phyloP scores from a whole-genome alignment of 2,888 invertebrate species.

The Eudemis profundana region DNA sequence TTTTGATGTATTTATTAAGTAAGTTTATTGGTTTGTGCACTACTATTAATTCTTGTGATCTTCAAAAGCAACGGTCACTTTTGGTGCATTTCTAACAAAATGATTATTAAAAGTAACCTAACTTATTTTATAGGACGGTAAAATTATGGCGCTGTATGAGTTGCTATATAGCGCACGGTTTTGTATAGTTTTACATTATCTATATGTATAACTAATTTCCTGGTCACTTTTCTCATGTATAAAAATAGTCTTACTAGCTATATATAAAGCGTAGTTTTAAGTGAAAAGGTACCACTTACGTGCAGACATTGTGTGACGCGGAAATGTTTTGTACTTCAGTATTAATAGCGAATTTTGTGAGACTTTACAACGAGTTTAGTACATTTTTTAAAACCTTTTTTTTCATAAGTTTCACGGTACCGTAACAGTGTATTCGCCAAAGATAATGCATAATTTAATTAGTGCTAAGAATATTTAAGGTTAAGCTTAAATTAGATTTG shows the following conservation, averaged over 20 bases:
- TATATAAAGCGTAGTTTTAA: slow-evolving; percentile 60
- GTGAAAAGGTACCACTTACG: slow-evolving; percentile 74
- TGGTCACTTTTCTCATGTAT: slow-evolving; percentile 52
- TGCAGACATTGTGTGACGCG: slow-evolving; percentile 52
- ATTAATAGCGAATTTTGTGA: slow-evolving; percentile 80
- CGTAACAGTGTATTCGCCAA: slow-evolving; percentile 83
- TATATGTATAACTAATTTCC: slow-evolving; percentile 48
- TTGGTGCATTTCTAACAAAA: slow-evolving; percentile 9
- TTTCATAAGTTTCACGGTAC: slow-evolving; percentile 69
- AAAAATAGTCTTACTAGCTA: slow-evolving; percentile 60
- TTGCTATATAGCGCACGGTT: neutral
- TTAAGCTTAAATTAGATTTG: slow-evolving; percentile 50
- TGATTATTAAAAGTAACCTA: slow-evolving; percentile 1
- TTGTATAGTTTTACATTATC: slow-evolving; percentile 14
- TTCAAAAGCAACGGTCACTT: neutral
- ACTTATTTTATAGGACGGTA: neutral
- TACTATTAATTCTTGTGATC: neutral
- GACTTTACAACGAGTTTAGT: slow-evolving; percentile 81
- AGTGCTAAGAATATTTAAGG: slow-evolving; percentile 59
- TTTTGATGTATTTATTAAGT: slow-evolving; percentile 13
- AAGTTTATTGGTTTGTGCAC: slow-evolving; percentile 5
- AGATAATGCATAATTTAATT: slow-evolving; percentile 83
- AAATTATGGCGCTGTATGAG: slow-evolving; percentile 2
- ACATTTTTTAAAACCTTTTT: slow-evolving; percentile 63
- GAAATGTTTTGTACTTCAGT: slow-evolving; percentile 75